A percentile compares a stretch with the other conserved stretches of the same genome.
phyloP scores from a whole-genome alignment of 2,888 invertebrate species.

The Eupithecia centaureata region DNA sequence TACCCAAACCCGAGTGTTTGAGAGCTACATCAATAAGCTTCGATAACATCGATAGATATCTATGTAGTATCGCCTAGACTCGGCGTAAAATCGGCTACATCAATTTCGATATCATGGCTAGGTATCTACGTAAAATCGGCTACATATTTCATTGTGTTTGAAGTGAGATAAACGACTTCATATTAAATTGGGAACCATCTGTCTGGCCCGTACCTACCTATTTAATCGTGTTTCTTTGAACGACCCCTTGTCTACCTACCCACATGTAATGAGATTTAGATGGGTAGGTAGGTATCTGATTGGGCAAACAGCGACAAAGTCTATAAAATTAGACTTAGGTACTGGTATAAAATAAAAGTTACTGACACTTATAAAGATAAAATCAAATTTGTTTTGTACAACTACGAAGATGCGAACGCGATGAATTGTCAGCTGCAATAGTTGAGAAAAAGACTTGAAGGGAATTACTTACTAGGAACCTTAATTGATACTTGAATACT shows the following conservation, averaged over 20 bases:
- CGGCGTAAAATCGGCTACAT: too few species aligned
- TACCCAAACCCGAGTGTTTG: too few species aligned
- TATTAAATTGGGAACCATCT: constrained; percentile 8
- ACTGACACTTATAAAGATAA: neutral
- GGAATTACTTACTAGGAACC: neutral
- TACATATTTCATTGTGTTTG: constrained; percentile 7
- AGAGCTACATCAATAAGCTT: too few species aligned
- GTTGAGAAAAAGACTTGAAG: neutral
- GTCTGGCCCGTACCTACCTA: neutral
- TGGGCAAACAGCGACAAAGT: neutral
- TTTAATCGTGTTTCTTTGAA: neutral
- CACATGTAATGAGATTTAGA: neutral
- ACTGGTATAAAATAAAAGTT: neutral
- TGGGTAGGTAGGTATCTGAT: neutral
- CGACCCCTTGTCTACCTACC: neutral
- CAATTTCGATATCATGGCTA: too few species aligned
- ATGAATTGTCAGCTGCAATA: neutral
- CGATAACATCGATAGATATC: too few species aligned
- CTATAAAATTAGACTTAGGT: neutral
- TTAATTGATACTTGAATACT: neutral
- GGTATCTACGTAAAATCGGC: neutral
- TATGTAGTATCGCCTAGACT: too few species aligned
- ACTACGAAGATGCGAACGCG: neutral
- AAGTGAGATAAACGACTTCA: constrained; percentile 5
- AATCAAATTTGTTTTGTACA: neutral